Base-by-base conservation (phyloP, 2,888 invertebrate genomes). In the Chironomus tentans region DNA sequence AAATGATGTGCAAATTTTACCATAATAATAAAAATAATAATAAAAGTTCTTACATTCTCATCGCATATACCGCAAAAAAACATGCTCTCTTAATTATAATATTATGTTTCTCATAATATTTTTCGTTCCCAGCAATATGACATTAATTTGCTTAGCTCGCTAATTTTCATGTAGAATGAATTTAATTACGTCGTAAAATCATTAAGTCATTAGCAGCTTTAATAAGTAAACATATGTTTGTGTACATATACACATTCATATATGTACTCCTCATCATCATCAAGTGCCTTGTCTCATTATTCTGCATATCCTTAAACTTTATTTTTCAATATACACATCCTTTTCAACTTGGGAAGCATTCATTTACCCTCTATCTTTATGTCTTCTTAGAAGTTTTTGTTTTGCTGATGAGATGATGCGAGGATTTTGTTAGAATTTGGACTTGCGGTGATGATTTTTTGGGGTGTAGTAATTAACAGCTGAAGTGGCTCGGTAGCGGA, bases 141-240 rank as follows among this genome's bases (percentile, higher is more conserved):
- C 73, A 65, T 73, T 62, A 73, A 73, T 65, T 73, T 62, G 62
- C 24, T 56, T 15, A 15, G 24, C 38, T 22, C 56, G 56, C 73
- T 73, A 73, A 73, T 73, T 38, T 72, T 72, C 72, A 28, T 46
- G 47, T 18, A 38, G 12, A 38, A 70, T 21, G 38, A 62, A 73
- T 38, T 73, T 73, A 73, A 73, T 73, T 73, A 62, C 38, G 22
- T 46, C 73, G 56, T 73, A 73, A 73, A 73, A 73, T 73, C 65
- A 73, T 73, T 73, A 73, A 73, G 62, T 73, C 73, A 73, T 73
- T 73, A 73, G 62, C 65, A 73, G 65, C 73, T 73, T 73, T 46
- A 46, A 73, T 65, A 65, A 46, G 46, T 61, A 73, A 65, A 62
- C 73, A 73, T 50, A 65, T 65, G 65, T 48, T 13, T 22, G 22